Evolutionary conservation across 2,888 invertebrate species (phyloP).

Genomic region (Sialis lutaria): DNA sequence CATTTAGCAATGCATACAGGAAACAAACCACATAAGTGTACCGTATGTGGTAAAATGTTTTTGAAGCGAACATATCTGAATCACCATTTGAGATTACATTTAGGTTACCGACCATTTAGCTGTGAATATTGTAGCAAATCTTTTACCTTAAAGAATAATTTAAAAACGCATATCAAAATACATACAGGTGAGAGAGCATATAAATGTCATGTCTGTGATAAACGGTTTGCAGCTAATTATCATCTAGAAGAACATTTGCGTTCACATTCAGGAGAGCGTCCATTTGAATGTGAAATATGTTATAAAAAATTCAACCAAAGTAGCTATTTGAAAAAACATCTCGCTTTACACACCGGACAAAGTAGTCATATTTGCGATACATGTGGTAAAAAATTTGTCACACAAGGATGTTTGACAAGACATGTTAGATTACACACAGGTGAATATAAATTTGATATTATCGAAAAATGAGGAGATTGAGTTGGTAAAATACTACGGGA

Average conservation of each 20-base stretch:
- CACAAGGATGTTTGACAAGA: constrained; percentile 1
- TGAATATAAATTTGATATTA: background rate
- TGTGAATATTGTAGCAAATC: constrained; percentile 1
- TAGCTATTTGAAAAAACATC: constrained; percentile 2
- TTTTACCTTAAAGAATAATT: constrained; percentile 3
- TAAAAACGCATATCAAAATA: constrained; percentile 3
- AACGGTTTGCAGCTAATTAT: constrained; percentile 1
- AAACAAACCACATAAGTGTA: constrained; percentile 1
- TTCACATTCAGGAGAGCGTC: constrained; percentile 1
- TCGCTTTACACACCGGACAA: constrained; percentile 1
- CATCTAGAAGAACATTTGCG: constrained; percentile 4
- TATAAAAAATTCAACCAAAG: constrained; percentile 1
- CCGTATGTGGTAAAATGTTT: background rate
- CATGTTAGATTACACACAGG: constrained; percentile 2
- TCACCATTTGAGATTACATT: background rate
- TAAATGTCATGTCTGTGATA: constrained; percentile 1
- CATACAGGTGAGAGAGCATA: constrained; percentile 1
- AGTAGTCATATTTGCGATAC: background rate
- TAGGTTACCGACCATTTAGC: background rate
- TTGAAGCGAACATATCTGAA: constrained; percentile 1
- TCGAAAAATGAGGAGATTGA: background rate
- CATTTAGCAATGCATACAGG: background rate
- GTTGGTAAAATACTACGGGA: background rate
- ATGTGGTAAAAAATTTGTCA: constrained; percentile 3
- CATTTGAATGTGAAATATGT: constrained; percentile 3